phyloP scores from a whole-genome alignment of 2,888 invertebrate genomes.

The Trichacis sp. region DNA sequence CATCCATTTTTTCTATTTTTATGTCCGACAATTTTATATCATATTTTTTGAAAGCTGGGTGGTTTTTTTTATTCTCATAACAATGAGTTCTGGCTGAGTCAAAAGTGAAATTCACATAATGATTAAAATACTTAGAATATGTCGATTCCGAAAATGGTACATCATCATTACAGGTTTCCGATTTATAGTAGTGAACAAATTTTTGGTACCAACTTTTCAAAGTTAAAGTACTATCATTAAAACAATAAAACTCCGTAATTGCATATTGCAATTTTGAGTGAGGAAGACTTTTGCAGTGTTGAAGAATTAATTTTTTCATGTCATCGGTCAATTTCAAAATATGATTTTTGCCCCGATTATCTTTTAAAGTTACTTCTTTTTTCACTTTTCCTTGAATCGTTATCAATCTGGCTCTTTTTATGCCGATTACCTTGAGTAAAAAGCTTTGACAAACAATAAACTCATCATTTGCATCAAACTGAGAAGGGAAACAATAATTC shows the following conservation, averaged over 20 bases:
- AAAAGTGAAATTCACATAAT: conserved; percentile 12
- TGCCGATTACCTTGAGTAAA: background rate
- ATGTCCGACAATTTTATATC: too few relatives aligned
- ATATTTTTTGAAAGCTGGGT: too few relatives aligned
- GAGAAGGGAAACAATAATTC: background rate
- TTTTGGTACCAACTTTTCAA: conserved; percentile 2
- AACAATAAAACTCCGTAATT: conserved; percentile 7
- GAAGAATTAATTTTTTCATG: conserved; percentile 14
- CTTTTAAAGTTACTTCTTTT: conserved; percentile 4
- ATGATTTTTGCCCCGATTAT: conserved; percentile 12
- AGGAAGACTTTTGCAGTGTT: conserved; percentile 13
- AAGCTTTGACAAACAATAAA: conserved; percentile 3
- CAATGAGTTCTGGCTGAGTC: conserved; percentile 9
- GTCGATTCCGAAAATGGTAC: background rate
- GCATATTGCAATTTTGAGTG: conserved; percentile 18
- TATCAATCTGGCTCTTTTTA: conserved; percentile 9
- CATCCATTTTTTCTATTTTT: background rate
- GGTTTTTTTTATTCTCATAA: too few relatives aligned
- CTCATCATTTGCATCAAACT: background rate
- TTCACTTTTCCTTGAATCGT: conserved; percentile 9
- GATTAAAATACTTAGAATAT: conserved; percentile 13
- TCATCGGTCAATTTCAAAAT: conserved; percentile 13
- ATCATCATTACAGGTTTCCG: background rate
- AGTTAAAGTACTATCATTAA: conserved; percentile 14
- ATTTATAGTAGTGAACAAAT: conserved; percentile 10